These are phyloP conservation scores for Psittacula cyanocephala DNA, from an alignment of 2,113 vertebrate genomes.

Conservation along the genomic window DNA sequence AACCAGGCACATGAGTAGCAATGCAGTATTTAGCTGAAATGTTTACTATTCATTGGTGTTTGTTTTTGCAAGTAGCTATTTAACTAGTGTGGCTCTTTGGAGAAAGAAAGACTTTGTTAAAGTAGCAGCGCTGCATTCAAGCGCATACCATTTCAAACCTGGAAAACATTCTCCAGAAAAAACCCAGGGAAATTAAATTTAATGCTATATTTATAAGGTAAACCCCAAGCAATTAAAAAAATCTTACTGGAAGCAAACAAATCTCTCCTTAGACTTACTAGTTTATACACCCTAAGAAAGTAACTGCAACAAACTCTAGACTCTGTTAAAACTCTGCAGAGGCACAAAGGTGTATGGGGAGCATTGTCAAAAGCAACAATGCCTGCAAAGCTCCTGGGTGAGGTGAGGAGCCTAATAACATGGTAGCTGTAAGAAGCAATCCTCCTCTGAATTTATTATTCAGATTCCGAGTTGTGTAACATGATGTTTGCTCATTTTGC, in stretches of 20 bases:
- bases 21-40: neutral
- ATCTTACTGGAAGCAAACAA: neutral
- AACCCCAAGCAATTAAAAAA: neutral
- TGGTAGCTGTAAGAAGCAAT: neutral
- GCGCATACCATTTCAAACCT: neutral
- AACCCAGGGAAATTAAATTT: neutral
- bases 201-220: neutral
- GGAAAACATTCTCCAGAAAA: neutral
- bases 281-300: neutral
- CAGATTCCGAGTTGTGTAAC: neutral
- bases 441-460: neutral
- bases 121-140: neutral
- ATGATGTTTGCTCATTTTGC: neutral
- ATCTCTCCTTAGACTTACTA: neutral
- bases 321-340: neutral
- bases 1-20: neutral
- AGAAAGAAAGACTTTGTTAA: neutral
- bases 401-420: neutral
- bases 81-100: neutral
- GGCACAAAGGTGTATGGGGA: neutral
- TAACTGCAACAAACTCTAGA: neutral
- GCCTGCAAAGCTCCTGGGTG: neutral
- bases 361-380: neutral
- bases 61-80: slow-evolving; percentile 26
- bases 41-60: slow-evolving; percentile 8